Percentiles rank a stretch among this genome's conserved stretches.
Conservation (phyloP, 2,888 invertebrate genomes). For the Agrypnus murinus region DNA sequence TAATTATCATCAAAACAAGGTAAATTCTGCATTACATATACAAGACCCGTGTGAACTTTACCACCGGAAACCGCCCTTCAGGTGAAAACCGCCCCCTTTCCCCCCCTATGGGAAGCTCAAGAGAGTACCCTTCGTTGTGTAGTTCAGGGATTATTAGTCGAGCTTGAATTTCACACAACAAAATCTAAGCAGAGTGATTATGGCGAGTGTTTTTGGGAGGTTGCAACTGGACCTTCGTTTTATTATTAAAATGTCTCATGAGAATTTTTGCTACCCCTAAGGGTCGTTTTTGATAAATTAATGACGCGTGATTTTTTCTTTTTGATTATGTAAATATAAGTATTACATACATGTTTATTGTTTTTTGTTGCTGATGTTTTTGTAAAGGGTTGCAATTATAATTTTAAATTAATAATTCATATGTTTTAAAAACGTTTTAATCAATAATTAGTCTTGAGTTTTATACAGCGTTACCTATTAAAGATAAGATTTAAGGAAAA, state of each 20-base stretch:
- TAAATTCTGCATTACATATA: conserved; percentile 8
- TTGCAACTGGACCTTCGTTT: conserved; percentile 51
- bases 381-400: no score
- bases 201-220: conserved; percentile 53
- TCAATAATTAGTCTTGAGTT: no score
- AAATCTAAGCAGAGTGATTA: conserved; percentile 59
- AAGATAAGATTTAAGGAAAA: no score
- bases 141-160: conserved; percentile 67
- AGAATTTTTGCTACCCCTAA: conserved; percentile 40
- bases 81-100: conserved; percentile 65
- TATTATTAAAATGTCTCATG: conserved; percentile 47
- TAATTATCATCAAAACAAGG: conserved; percentile 22
- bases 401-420: no score
- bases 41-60: conserved; percentile 66
- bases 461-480: no score
- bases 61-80: conserved; percentile 70
- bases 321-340: conserved; percentile 10
- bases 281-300: conserved; percentile 44
- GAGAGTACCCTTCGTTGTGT: conserved; percentile 64
- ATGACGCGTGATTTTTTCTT: conserved; percentile 43
- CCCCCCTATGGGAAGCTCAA: conserved; percentile 67
- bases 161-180: conserved; percentile 67
- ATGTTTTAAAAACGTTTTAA: no score
- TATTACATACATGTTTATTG: not conserved
- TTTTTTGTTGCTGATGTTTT: not conserved